Base-by-base conservation (phyloP, 2,113 vertebrate species). In the Todiramphus saurophagus region DNA sequence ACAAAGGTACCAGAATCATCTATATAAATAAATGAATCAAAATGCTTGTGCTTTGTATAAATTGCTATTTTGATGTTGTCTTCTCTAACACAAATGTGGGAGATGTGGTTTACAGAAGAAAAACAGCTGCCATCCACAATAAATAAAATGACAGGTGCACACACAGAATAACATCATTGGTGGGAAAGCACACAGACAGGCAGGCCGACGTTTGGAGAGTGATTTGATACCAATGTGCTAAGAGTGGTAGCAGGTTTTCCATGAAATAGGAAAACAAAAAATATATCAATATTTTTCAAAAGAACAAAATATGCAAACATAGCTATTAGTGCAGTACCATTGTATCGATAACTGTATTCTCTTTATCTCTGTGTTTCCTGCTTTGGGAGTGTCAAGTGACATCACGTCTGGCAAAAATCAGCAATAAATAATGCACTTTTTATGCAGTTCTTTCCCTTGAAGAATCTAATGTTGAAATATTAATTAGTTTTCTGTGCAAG, bases 341-440 rank as follows among this genome's bases (percentile, higher is more conserved):
- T 67, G 30, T 81, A 17, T 75, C 60, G 81, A 74, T 60, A 78
- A 66, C 30, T 28, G 8, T 41, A 46, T 73, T 73, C 11, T 76
- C 20, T 89, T 82, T 76, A 50, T 79, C 9, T 79, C 43, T 88
- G 28, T 44, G 24, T 60, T 94, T 93, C 12, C 17, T 87, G 20
- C 73, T 78, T 70, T 80, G 46, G 39, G 56, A 90, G 75, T 37
- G 37, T 66, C 64, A 89, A 89, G 51, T 78, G 80, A 87, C 89
- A 94, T 77, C 46, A 81, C 59, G 56, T 37, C 25, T 2, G 2
- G 59, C 25, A 93, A 94, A 63, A 83, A 77, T 31, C 33, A 70
- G 63, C 63, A 67, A 77, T 77, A 72, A 90, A 94, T 91, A 95
- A 94, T 87, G 73, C 37, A 91, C 15, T 91, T 92, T 85, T 93